Evolutionary conservation across 2,113 vertebrate genomes (phyloP), one percentile per base, ranked within the genome.

Genomic region (Hippocampus mohnikei): DNA sequence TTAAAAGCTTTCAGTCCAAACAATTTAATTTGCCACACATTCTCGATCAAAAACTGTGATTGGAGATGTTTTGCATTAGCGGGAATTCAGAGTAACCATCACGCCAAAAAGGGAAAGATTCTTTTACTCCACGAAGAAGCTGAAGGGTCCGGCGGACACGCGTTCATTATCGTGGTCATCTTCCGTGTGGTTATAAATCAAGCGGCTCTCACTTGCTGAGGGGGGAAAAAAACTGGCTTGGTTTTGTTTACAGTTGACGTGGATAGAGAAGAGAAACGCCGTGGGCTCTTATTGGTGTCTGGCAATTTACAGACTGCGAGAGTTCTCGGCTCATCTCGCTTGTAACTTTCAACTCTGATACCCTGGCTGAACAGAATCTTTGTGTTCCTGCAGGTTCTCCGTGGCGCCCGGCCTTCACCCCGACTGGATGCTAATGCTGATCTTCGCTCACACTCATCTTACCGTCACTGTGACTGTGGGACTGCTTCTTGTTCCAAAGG

Each of bases 401-500:
- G 91, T 98, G 85, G 94, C 94, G 62, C 91, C 93, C 0, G 93
- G 92, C 77, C 94, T 98, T 71, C 96, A 98, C 88, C 94, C 96
- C 37, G 96, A 99, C 77, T 99, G 97, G 97, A 97, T 95, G 94
- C 85, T 99, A 82, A 95, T 98, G 94, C 84, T 98, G 70, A 95
- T 95, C 85, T 99, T 98, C 84, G 93, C 92, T 87, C 97, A 99
- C 81, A 96, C 96, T 75, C 97, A 99, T 78, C 91, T 98, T 91
- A 99, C 96, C 73, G 96, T 98, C 87, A 98, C 96, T 1, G 95
- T 98, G 82, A 96, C 95, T 77, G 81, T 96, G 69, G 94, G 95
- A 29, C 85, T 99, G 44, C 93, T 99, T 90, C 93, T 99, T 70
- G 85, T 98, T 75, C 97, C 97, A 65, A 99, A 99, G 97, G 96